Evolutionary conservation across 1,140 invertebrate genomes (phyloP).

Genomic region (Cydia amplana): DNA sequence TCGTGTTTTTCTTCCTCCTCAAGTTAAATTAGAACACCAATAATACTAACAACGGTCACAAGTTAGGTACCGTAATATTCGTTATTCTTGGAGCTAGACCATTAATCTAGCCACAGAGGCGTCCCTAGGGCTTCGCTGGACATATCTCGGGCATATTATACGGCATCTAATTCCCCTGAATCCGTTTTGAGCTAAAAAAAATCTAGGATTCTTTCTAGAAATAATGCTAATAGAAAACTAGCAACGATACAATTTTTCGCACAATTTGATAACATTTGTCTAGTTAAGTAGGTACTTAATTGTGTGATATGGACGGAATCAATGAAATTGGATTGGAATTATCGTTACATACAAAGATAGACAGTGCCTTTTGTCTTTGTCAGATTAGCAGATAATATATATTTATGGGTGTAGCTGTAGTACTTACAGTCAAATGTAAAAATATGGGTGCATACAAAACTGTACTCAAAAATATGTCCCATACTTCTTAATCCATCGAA

Average conservation of each 20-base stretch:
- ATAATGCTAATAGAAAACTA: background rate
- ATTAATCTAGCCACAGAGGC: background rate
- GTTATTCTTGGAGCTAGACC: background rate
- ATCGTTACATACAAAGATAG: too few species aligned
- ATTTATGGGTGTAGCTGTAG: too few species aligned
- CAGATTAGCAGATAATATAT: too few species aligned
- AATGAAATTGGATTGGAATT: too few species aligned
- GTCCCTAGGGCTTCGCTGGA: slow-evolving; percentile 1
- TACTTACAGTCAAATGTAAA: too few species aligned
- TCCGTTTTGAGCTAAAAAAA: background rate
- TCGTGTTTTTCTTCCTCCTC: background rate
- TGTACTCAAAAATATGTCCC: too few species aligned
- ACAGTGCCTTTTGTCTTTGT: too few species aligned
- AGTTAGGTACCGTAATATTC: background rate
- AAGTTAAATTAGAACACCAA: background rate
- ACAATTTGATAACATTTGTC: too few species aligned
- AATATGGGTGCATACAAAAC: too few species aligned
- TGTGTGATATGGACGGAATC: too few species aligned
- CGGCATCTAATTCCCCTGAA: background rate
- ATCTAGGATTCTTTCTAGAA: background rate
- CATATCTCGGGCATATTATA: background rate
- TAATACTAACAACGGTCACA: background rate
- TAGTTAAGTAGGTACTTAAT: too few species aligned
- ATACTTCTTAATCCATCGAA: too few species aligned
- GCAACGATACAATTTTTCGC: background rate